These are phyloP conservation scores for Sylvilagus bachmani DNA, from an alignment of 2,113 vertebrate species.

Conservation along the genomic window DNA sequence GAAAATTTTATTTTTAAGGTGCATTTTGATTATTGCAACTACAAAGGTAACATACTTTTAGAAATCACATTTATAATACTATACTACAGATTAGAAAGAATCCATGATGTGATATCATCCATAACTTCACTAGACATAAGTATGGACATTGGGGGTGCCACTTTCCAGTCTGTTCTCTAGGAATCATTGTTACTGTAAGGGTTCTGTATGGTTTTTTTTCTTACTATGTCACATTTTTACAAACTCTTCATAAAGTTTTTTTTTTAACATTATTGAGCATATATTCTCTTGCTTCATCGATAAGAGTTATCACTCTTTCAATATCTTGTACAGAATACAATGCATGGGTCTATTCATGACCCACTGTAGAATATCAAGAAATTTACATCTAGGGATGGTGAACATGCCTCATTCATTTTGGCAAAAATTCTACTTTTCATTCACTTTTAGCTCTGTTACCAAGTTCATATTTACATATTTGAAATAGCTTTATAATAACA, in stretches of 20 bases:
- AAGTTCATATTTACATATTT: not conserved
- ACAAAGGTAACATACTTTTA: not conserved
- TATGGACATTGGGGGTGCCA: not conserved
- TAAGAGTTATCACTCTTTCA: not conserved
- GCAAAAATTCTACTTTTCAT: not conserved
- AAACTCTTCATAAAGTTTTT: conserved; percentile 16
- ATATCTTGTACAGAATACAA: not conserved
- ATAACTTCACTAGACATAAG: not conserved
- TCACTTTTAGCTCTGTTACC: not conserved
- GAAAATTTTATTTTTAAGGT: conserved; percentile 27
- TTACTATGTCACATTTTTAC: not conserved
- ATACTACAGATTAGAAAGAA: conserved; percentile 11
- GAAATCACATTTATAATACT: conserved; percentile 29
- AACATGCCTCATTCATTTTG: not conserved
- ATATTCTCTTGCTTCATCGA: not conserved
- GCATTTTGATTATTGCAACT: conserved; percentile 13
- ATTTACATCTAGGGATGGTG: not conserved
- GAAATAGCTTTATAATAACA: conserved; percentile 27
- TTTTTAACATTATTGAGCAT: not conserved
- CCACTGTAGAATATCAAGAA: not conserved
- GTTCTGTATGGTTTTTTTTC: not conserved
- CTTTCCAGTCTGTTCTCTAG: conserved; percentile 26
- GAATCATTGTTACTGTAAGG: not conserved
- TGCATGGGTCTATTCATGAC: not conserved
- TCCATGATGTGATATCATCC: not conserved